These are phyloP conservation scores for Machaerirhynchus nigripectus DNA, from an alignment of 2,113 vertebrate genomes.

Conservation along the genomic window DNA sequence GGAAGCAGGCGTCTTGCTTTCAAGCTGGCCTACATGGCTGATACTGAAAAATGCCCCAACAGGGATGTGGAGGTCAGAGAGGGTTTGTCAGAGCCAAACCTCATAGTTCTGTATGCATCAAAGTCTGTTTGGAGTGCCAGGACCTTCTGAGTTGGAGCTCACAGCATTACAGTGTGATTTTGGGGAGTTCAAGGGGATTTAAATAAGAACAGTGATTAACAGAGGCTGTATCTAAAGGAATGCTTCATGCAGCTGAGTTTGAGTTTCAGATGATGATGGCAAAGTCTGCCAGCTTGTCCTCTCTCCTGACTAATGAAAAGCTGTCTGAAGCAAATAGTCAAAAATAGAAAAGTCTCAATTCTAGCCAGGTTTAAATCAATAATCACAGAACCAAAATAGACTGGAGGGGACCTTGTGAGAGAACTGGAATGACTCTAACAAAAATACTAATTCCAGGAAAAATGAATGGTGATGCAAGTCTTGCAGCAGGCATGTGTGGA, in stretches of 20 bases:
- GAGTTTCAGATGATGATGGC: not conserved
- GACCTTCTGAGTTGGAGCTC: not conserved
- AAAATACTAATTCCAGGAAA: not conserved
- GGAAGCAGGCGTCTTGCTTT: not conserved
- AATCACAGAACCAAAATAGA: constrained; percentile 1
- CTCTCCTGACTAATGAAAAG: not conserved
- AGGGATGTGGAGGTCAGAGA: not conserved
- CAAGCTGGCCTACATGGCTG: not conserved
- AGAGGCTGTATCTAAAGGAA: not conserved
- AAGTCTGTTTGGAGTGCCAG: not conserved
- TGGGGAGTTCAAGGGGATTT: not conserved
- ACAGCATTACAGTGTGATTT: not conserved
- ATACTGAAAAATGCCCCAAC: not conserved
- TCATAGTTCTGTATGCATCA: not conserved
- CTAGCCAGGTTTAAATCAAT: constrained; percentile 32
- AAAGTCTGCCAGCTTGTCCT: not conserved
- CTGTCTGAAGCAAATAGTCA: constrained; percentile 13
- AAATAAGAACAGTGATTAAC: not conserved
- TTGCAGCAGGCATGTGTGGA: not conserved
- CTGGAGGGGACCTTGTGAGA: not conserved
- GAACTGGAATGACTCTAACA: not conserved
- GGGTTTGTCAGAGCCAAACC: not conserved
- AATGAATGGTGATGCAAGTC: not conserved
- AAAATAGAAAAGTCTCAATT: constrained; percentile 5
- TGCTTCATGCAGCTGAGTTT: not conserved